Evolutionary conservation across 2,888 invertebrate species (phyloP).

Genomic region (Amphimallon solstitiale): DNA sequence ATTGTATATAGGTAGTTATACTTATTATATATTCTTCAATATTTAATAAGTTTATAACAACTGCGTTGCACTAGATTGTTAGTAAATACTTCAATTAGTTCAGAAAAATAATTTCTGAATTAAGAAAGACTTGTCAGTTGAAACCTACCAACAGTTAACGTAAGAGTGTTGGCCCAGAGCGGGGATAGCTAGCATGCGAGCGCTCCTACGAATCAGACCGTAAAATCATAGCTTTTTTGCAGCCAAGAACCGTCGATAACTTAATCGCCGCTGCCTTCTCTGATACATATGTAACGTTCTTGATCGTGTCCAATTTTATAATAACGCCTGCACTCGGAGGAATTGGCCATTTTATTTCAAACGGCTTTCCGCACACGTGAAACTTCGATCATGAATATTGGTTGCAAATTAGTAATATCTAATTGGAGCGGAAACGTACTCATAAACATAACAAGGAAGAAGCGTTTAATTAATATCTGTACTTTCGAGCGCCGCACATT

Average conservation of each 20-base stretch:
- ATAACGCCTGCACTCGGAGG: background rate
- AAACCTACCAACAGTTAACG: too few species aligned
- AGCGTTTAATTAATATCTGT: too few species aligned
- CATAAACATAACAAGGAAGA: background rate
- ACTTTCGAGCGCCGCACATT: too few species aligned
- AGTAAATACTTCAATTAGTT: too few species aligned
- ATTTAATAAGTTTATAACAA: too few species aligned
- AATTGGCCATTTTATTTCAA: constrained; percentile 15
- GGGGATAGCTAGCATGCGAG: background rate
- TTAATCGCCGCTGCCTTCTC: too few species aligned
- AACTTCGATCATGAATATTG: background rate
- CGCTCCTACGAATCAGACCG: constrained; percentile 21
- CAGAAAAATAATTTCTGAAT: too few species aligned
- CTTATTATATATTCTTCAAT: too few species aligned
- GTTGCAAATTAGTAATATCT: too few species aligned
- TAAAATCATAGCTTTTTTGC: constrained; percentile 1
- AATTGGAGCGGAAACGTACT: constrained; percentile 14
- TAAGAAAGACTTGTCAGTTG: too few species aligned
- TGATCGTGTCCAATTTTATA: constrained; percentile 9
- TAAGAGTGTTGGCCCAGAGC: background rate
- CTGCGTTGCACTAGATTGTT: too few species aligned
- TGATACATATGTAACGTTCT: background rate
- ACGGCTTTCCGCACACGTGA: background rate
- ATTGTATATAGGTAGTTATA: too few species aligned
- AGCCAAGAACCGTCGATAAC: background rate